A percentile compares a stretch with the other conserved stretches of the same genome.
These are phyloP conservation scores for Metaphire vulgaris DNA, from an alignment of 1,140 invertebrate genomes.

Conservation along the genomic window DNA sequence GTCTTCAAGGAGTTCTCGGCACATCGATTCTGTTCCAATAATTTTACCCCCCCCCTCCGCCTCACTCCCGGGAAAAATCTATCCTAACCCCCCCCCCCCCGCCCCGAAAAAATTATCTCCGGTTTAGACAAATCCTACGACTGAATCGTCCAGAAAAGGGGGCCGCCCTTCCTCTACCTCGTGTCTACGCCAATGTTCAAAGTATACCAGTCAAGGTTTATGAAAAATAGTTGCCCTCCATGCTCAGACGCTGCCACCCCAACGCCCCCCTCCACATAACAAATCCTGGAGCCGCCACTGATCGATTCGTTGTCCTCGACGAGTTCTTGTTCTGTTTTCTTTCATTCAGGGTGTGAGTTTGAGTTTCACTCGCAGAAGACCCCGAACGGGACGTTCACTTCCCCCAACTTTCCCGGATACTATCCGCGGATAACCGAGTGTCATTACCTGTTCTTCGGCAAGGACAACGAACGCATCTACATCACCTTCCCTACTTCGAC, in stretches of 20 bases:
- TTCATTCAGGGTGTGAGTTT: conserved; percentile 53
- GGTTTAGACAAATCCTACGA: too few species aligned
- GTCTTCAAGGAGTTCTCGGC: too few species aligned
- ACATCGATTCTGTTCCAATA: too few species aligned
- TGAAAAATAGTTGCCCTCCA: too few species aligned
- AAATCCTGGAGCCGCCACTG: background rate
- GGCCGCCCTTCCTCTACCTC: background rate
- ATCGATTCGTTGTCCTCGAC: background rate
- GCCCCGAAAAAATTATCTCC: too few species aligned
- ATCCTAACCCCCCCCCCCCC: too few species aligned
- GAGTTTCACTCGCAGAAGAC: conserved; percentile 63
- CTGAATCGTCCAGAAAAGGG: too few species aligned
- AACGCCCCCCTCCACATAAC: background rate
- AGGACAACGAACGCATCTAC: conserved; percentile 69
- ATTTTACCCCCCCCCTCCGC: too few species aligned
- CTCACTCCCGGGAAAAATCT: too few species aligned
- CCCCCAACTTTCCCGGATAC: conserved; percentile 84
- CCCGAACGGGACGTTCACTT: conserved; percentile 72
- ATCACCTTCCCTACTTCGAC: conserved; percentile 75
- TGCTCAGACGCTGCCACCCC: too few species aligned
- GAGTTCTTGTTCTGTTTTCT: background rate
- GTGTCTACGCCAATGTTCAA: background rate
- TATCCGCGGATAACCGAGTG: conserved; percentile 88
- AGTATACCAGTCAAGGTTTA: background rate
- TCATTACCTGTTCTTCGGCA: conserved; percentile 87